phyloP scores from a whole-genome alignment of 2,888 invertebrate genomes.

The Aelia acuminata region DNA sequence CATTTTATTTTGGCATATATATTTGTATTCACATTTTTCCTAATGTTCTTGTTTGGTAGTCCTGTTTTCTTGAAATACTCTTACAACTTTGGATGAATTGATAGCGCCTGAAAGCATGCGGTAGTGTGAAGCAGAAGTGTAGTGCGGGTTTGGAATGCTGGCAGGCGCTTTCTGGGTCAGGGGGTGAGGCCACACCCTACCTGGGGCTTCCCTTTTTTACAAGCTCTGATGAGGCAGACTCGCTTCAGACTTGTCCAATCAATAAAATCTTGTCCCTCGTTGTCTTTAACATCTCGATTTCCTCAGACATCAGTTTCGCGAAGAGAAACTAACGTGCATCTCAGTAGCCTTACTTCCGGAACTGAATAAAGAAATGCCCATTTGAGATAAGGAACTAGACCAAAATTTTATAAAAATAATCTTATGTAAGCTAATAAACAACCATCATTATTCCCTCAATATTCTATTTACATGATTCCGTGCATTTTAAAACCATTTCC shows the following conservation, averaged over 20 bases:
- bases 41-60: too few relatives aligned
- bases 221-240: conserved; percentile 3
- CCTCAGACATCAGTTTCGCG: background rate
- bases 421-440: too few relatives aligned
- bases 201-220: conserved; percentile 34
- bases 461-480: too few relatives aligned
- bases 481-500: too few relatives aligned
- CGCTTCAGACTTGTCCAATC: conserved; percentile 17
- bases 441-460: too few relatives aligned
- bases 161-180: conserved; percentile 50
- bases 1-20: too few relatives aligned
- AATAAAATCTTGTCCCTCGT: background rate
- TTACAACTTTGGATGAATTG: background rate
- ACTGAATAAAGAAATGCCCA: too few relatives aligned
- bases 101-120: background rate
- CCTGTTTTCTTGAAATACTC: too few relatives aligned
- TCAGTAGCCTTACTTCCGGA: too few relatives aligned
- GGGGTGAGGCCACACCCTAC: conserved; percentile 45
- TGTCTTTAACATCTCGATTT: background rate
- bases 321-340: background rate
- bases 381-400: too few relatives aligned
- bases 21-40: too few relatives aligned
- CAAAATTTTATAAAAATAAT: too few relatives aligned
- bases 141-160: conserved; percentile 23
- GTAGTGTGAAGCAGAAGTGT: conserved; percentile 20